Percentiles rank a stretch among this genome's conserved stretches.
These are phyloP conservation scores for Bubo scandiacus DNA, from an alignment of 2,113 vertebrate genomes.

Conservation along the genomic window DNA sequence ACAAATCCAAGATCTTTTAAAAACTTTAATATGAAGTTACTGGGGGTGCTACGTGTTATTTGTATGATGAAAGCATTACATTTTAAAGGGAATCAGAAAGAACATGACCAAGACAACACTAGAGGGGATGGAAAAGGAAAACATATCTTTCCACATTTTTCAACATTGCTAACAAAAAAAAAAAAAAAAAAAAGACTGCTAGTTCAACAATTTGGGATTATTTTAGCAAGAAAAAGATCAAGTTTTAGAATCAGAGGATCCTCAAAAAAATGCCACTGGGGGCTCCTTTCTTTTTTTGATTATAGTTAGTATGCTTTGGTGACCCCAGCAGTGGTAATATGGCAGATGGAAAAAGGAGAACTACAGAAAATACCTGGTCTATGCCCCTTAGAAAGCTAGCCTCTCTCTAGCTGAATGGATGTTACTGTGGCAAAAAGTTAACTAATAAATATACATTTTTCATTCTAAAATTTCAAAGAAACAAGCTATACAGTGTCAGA, in stretches of 20 bases:
- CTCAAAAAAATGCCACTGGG: background rate
- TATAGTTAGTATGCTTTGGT: background rate
- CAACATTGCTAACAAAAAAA: background rate
- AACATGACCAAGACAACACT: background rate
- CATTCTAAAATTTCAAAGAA: background rate
- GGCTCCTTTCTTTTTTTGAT: fast-evolving
- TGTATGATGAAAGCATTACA: background rate
- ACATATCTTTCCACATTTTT: background rate
- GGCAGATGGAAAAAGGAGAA: background rate
- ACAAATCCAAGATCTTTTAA: background rate
- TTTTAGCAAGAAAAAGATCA: background rate
- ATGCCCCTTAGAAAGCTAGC: background rate
- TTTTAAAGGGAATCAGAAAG: background rate
- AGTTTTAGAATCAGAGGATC: background rate
- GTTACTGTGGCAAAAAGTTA: background rate
- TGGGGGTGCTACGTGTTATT: background rate
- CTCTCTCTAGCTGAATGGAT: background rate
- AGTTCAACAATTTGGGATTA: background rate
- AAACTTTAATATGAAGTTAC: background rate
- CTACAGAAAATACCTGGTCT: background rate
- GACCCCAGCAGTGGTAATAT: background rate
- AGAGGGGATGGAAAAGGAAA: background rate
- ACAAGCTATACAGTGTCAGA: background rate
- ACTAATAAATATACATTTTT: background rate
- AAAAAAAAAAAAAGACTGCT: too few species aligned